Conservation (phyloP, 2,113 vertebrate species). For the Morphnarchus princeps region DNA sequence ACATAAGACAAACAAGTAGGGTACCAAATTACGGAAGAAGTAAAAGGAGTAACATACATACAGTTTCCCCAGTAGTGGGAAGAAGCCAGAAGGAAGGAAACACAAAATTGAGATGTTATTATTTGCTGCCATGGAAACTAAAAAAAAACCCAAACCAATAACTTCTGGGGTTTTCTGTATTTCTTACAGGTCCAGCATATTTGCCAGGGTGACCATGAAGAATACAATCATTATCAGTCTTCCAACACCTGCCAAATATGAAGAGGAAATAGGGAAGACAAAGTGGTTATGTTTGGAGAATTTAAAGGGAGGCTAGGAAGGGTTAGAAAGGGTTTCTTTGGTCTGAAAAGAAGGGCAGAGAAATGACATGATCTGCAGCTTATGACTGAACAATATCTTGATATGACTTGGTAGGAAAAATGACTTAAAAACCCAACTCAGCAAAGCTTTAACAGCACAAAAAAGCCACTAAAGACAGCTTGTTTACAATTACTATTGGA, state of each 20-base stretch:
- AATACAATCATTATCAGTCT: not conserved
- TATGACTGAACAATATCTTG: not conserved
- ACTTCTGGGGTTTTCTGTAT: not conserved
- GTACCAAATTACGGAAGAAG: not conserved
- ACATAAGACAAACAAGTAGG: not conserved
- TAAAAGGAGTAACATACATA: not conserved
- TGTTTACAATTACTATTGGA: not conserved
- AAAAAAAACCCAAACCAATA: not conserved
- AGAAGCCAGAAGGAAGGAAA: not conserved
- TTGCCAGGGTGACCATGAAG: not conserved
- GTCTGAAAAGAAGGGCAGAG: not conserved
- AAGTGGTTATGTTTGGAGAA: not conserved
- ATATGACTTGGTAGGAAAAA: not conserved
- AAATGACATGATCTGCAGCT: not conserved
- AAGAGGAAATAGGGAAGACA: not conserved
- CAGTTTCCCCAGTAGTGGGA: not conserved
- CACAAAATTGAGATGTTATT: not conserved
- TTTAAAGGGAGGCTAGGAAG: not conserved
- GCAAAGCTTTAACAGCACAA: not conserved
- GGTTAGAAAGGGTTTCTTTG: not conserved
- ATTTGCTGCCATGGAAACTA: not conserved
- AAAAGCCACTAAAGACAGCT: not conserved
- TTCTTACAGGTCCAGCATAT: not conserved
- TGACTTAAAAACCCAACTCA: not conserved
- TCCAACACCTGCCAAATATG: not conserved